phyloP scores from a whole-genome alignment of 2,888 invertebrate species.

The Heterodera filipjevi region DNA sequence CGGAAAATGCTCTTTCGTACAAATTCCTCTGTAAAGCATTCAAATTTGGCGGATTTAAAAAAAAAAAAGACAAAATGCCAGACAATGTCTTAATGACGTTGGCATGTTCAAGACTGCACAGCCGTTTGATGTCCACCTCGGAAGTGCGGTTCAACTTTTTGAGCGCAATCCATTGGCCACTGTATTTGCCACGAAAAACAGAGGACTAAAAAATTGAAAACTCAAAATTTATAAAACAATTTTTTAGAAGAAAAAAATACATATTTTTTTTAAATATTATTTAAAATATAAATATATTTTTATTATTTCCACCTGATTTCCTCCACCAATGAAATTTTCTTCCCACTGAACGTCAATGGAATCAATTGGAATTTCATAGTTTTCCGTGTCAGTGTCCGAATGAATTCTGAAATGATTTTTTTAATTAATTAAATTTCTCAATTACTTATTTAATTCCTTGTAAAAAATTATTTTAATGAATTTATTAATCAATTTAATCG shows the following conservation, averaged over 20 bases:
- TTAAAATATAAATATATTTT: too few relatives aligned
- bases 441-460: too few relatives aligned
- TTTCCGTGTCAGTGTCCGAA: conserved; percentile 31
- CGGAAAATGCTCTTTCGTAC: conserved; percentile 86
- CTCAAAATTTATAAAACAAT: neutral
- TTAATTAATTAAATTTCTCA: too few relatives aligned
- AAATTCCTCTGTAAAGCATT: conserved; percentile 77
- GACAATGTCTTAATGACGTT: conserved; percentile 84
- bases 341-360: conserved; percentile 44
- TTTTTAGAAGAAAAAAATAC: too few relatives aligned
- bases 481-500: too few relatives aligned
- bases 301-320: conserved; percentile 35
- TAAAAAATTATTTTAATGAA: neutral
- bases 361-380: conserved; percentile 37
- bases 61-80: conserved; percentile 10
- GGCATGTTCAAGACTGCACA: conserved; percentile 88
- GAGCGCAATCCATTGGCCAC: conserved; percentile 83
- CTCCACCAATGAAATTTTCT: conserved; percentile 44
- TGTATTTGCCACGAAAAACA: conserved; percentile 79
- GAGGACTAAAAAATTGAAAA: conserved; percentile 64
- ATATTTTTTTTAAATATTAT: too few relatives aligned
- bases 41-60: neutral
- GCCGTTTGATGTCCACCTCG: conserved; percentile 89
- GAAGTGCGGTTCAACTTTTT: conserved; percentile 90
- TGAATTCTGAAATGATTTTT: neutral